Base-by-base conservation (phyloP, 1,140 invertebrate species). In the Drosophila jambulina region DNA sequence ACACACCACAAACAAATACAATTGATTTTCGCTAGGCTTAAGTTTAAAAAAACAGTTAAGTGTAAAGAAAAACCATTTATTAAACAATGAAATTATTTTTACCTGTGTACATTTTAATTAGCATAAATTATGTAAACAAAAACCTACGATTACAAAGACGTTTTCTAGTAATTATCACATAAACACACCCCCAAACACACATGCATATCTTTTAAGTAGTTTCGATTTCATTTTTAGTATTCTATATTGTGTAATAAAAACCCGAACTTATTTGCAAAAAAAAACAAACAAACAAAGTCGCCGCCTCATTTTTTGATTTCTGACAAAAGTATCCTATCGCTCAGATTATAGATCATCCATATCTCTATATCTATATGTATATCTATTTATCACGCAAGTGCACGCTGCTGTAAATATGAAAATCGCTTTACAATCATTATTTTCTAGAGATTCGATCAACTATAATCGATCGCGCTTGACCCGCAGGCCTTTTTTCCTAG, bases 11-110 rank as follows among this genome's bases (percentile, higher is more conserved):
- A 48, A 63, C 49, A 79, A 68, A 54, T 58, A 78, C 38, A 70
- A 86, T 71, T 85, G 75, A 82, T 76, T 87, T 88, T 87, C 77
- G 76, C 63, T 87, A 87, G 83, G 54, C 42, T 88, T 87, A 87
- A 65, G 79, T 86, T 85, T 46, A 57, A 80, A 64, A 80, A 72
- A 68, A 72, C 15, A 43, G 25, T 67, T 70, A 76, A 75, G 53
- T 70, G 63, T 53, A 71, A 69, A 75, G 59, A 29, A 69, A 77
- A 85, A 79, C 54, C 71, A 82, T 85, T 54, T 85, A 86, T 87
- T 75, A 80, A 87, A 88, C 64, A 87, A 88, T 87, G 84, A 87
- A 87, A 88, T 87, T 87, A 88, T 88, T 87, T 88, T 84, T 87
- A 87, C 84, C 84, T 87, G 84, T 84, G 85, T 87, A 54, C 51